phyloP scores from a whole-genome alignment of 2,888 invertebrate species.

The Drosophila buzzatii region DNA sequence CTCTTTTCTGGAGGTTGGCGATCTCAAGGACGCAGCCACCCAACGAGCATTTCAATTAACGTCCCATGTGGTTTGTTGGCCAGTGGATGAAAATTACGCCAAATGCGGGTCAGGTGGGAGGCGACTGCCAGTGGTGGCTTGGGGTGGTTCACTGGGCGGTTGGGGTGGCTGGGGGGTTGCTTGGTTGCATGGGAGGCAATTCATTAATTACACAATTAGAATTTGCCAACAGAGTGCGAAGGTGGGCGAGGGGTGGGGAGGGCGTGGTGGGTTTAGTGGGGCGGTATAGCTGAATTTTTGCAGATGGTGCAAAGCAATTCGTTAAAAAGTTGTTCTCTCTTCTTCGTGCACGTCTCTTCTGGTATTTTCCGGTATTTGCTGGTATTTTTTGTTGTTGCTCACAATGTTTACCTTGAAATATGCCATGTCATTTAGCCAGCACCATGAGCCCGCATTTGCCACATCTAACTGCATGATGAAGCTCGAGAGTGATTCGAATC shows the following conservation, averaged over 20 bases:
- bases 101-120: conserved; percentile 21
- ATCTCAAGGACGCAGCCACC: conserved; percentile 58
- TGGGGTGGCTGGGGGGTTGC: conserved; percentile 1
- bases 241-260: too few relatives aligned
- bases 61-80: conserved; percentile 55
- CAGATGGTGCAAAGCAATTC: conserved; percentile 28
- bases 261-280: background rate
- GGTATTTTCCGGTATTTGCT: conserved; percentile 17
- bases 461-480: conserved; percentile 1
- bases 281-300: background rate
- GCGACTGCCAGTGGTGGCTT: background rate
- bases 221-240: conserved; percentile 25
- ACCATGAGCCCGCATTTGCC: conserved; percentile 6
- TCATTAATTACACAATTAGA: conserved; percentile 80
- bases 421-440: conserved; percentile 68
- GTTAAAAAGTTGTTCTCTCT: conserved; percentile 12
- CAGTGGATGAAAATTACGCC: conserved; percentile 26
- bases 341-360: conserved; percentile 1
- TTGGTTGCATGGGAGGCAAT: conserved; percentile 49
- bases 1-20: conserved; percentile 32
- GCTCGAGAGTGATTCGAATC: background rate
- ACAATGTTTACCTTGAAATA: conserved; percentile 75
- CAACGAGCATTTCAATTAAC: conserved; percentile 67
- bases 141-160: background rate
- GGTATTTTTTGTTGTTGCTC: conserved; percentile 49